A percentile compares a stretch with the other conserved stretches of the same genome.
These are phyloP conservation scores for Accipiter virgatus DNA, from an alignment of 2,113 vertebrate genomes.

Conservation along the genomic window DNA sequence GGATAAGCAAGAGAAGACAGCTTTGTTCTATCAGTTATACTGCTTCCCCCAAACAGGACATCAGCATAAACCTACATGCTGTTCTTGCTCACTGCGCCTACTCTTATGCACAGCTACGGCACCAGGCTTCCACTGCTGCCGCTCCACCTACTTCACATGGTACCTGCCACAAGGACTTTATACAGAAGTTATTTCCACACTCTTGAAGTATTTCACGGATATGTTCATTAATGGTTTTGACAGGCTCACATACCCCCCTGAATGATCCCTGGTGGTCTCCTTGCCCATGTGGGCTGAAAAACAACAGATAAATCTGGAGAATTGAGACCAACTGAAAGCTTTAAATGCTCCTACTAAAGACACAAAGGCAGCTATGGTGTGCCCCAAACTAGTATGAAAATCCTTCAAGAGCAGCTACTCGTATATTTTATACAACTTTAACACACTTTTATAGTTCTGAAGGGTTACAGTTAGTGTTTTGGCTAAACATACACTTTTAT, in stretches of 20 bases:
- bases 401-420: background rate
- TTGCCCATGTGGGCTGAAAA: background rate
- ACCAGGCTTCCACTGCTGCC: background rate
- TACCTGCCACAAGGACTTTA: background rate
- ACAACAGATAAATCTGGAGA: background rate
- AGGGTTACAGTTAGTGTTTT: background rate
- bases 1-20: background rate
- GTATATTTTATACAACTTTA: background rate
- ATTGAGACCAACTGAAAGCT: background rate
- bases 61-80: fast-evolving
- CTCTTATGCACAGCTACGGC: fast-evolving
- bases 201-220: background rate
- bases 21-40: background rate
- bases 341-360: background rate
- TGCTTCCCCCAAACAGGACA: background rate
- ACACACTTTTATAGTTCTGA: background rate
- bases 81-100: fast-evolving
- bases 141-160: fast-evolving
- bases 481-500: background rate
- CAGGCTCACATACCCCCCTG: background rate
- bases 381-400: background rate
- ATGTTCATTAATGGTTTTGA: background rate
- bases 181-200: fast-evolving
- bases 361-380: background rate
- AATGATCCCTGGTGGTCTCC: background rate